Base-by-base conservation (phyloP, 2,113 vertebrate species). In the Pipra filicauda region DNA sequence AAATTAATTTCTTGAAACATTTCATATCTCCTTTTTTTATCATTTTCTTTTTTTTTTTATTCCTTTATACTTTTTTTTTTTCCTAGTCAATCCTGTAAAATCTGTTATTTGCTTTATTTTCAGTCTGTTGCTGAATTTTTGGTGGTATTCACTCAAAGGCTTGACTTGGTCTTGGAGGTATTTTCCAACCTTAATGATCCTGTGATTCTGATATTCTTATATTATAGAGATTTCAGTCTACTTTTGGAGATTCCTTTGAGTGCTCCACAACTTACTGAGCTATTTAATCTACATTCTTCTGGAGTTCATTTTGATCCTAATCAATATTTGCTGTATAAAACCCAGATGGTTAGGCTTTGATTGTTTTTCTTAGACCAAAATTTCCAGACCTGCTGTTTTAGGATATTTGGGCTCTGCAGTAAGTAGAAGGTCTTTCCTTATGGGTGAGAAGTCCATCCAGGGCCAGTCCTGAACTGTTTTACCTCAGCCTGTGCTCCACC, bases 21-120 rank as follows among this genome's bases (percentile, higher is more conserved):
- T 28, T 19, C 0, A 0, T 4, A 3, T 22, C 3, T 48, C 1
- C 26, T 31, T 57, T 55, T 33, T 26, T 17, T 46, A 41, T 41
- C 12, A 28, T 31, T 55, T 54, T 43, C 39, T 41, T 35, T 39
- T 61, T 37, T 39, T 17, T 37, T 37, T 26, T 51, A 49, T 35
- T 37, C n/a, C 23, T 23, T 30, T 58, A 17, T 14, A 12, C 20
- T 39, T 6, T 15, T 18, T 44, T 6, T n/a, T 17, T 49, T 15
- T 14, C 0, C 2, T 30, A 9, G 3, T 39, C 23, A 23, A 33
- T 35, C 9, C 8, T 33, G 24, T 52, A 24, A 22, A 84, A 67
- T n/a, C 44, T 26, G 12, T 11, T 16, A 13, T 55, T 83, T 79
- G 1, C 3, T 62, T 61, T 52, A 9, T 49, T 83, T 77, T 65